Base-by-base conservation (phyloP, 2,797 vertebrate genomes). In the Masticophis lateralis region DNA sequence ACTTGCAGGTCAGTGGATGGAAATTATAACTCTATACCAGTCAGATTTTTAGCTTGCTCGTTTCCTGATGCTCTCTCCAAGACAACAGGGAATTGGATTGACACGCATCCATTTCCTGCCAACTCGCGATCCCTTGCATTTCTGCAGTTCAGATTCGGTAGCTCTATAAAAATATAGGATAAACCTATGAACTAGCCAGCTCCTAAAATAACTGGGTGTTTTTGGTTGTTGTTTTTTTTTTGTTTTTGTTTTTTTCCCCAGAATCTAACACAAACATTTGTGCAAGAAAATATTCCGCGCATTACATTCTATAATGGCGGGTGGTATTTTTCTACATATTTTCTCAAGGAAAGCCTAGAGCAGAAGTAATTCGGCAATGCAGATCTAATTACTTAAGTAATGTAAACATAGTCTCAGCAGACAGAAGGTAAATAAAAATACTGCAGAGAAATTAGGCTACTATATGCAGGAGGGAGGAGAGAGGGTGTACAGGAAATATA, bases 211-310 rank as follows among this genome's bases (percentile, higher is more conserved):
- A 90, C 1, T 43, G 16, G 13, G 7, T 37, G 37, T 37, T 37
- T 37, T n/a, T n/a, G n/a, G n/a, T n/a, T n/a, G n/a, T n/a, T 37
- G 37, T 37, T 51, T 51, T 51, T 14, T 20, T 5, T 18, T 18
- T n/a, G n/a, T n/a, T 57, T 37, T 60, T 89, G 43, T 3, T 28
- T 13, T 5, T 0, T 37, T 37, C 37, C 37, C 27, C 91, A 16
- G 47, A 94, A 94, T 94, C 93, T 96, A 90, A 93, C 32, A 94
- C 79, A 91, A 96, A 28, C 12, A n/a, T 96, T 96, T 91, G 25
- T 27, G 91, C 86, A 95, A 14, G 13, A 94, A 95, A 95, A 69
- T 94, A 57, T 83, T 87, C 22, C 1, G 25, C 27, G 92, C 92
- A 93, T 57, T 87, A 94, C 87, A n/a, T 53, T 10, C 0, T 20